These are phyloP conservation scores for Apamea sordens DNA, from an alignment of 2,888 invertebrate species.

Conservation along the genomic window DNA sequence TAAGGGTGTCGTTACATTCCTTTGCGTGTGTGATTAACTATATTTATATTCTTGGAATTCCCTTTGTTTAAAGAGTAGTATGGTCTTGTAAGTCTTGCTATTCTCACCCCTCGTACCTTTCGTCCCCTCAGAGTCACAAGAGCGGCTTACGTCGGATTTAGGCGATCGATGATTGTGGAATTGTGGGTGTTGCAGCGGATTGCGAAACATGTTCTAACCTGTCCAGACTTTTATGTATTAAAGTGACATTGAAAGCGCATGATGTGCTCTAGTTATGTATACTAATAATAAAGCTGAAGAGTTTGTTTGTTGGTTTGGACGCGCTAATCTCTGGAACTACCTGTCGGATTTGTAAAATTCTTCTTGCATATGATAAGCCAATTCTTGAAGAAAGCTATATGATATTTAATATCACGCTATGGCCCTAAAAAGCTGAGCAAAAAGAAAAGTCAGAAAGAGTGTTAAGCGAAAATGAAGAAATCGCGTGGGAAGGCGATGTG, in stretches of 20 bases:
- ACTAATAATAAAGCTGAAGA: neutral
- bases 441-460: neutral
- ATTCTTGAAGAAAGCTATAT: neutral
- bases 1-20: constrained; percentile 70
- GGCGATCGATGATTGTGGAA: constrained; percentile 81
- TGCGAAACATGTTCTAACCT: constrained; percentile 44
- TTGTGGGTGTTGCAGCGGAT: constrained; percentile 70
- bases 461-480: neutral
- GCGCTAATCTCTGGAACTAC: neutral
- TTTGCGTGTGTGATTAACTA: constrained; percentile 75
- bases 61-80: constrained; percentile 78
- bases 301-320: neutral
- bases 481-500: neutral
- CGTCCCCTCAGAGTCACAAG: constrained; percentile 76
- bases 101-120: constrained; percentile 72
- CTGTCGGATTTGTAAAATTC: neutral
- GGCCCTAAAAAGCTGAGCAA: neutral
- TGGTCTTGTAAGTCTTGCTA: constrained; percentile 80
- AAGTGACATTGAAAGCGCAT: neutral
- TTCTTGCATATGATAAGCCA: neutral
- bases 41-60: constrained; percentile 78
- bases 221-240: constrained; percentile 20
- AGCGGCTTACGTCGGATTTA: constrained; percentile 83
- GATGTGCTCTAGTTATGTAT: constrained; percentile 5
- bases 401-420: neutral